A percentile compares a stretch with the other conserved stretches of the same genome.
phyloP scores from a whole-genome alignment of 2,888 invertebrate genomes.

The Baccha elongata region DNA sequence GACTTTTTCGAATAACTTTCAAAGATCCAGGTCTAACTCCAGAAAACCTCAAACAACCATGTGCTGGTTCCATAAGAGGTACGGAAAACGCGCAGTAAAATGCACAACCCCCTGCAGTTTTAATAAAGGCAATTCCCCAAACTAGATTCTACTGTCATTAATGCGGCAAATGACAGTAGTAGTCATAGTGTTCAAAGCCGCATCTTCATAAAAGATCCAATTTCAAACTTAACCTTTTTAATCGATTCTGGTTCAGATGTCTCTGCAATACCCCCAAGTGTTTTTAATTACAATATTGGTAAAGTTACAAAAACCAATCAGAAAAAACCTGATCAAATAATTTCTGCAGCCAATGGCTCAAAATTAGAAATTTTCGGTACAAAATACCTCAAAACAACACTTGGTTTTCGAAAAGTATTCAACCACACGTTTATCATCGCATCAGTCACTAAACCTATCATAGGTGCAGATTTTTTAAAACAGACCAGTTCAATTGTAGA shows the following conservation, averaged over 20 bases:
- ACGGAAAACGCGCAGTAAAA: neutral
- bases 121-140: neutral
- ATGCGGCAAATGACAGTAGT: slow-evolving; percentile 7
- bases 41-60: neutral
- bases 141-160: slow-evolving; percentile 20
- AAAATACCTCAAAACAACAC: neutral
- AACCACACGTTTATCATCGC: slow-evolving; percentile 38
- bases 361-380: slow-evolving; percentile 21
- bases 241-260: slow-evolving; percentile 31
- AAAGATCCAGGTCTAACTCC: neutral
- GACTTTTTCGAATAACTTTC: no score
- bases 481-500: no score
- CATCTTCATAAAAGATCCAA: no score
- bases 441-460: slow-evolving; percentile 37
- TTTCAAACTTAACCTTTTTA: slow-evolving; percentile 23
- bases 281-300: no score
- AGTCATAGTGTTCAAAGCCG: slow-evolving; percentile 12
- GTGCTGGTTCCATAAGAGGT: slow-evolving; percentile 22
- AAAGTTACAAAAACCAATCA: neutral
- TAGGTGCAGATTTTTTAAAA: no score
- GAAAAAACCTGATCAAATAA: neutral
- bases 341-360: slow-evolving; percentile 43
- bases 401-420: slow-evolving; percentile 32
- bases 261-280: no score
- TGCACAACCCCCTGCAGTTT: slow-evolving; percentile 2